Evolutionary conservation across 1,140 invertebrate genomes (phyloP), one percentile per base, ranked within the genome.

Genomic region (Solenopsis invicta): DNA sequence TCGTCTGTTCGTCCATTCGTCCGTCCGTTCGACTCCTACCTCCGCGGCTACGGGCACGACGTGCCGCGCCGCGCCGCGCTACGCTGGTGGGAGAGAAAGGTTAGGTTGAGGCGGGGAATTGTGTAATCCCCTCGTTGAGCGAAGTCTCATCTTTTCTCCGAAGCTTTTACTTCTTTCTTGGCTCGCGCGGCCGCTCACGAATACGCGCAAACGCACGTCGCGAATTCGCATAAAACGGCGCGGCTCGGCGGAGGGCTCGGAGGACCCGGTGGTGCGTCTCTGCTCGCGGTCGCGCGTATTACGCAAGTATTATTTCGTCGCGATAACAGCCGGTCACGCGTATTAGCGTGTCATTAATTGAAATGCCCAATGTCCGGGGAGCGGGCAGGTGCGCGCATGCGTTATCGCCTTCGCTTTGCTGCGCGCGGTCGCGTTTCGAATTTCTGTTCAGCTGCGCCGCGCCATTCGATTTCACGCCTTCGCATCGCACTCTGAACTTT

Each of bases 31-130:
- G 84, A 91, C 92, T 92, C 91, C 88, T 89, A 87, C 90, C 89
- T 91, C 77, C 1, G 41, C 48, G 72, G 5, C 37, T 41, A 41
- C 86, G 64, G 48, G 74, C 88, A 72, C 59, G 41, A 84, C n/a
- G n/a, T n/a, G n/a, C n/a, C n/a, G n/a, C n/a, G n/a, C n/a, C n/a
- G n/a, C n/a, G n/a, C 72, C 74, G 62, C 41, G 54, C 21, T 29
- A 6, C 29, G 37, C 45, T 78, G 85, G 88, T 90, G 92, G 91
- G 93, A 92, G 93, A 94, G 93, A 95, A 95, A 94, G 94, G 94
- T 95, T 94, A 95, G 93, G 91, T 93, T 90, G 92, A 93, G 92
- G 92, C 93, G 92, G 92, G 54, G 90, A 91, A 94, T 95, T 95
- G 94, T 94, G 94, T 94, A 95, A 95, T 93, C 92, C 90, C 86